These are phyloP conservation scores for Hippocampus comes DNA, from an alignment of 2,113 vertebrate species.

Conservation along the genomic window DNA sequence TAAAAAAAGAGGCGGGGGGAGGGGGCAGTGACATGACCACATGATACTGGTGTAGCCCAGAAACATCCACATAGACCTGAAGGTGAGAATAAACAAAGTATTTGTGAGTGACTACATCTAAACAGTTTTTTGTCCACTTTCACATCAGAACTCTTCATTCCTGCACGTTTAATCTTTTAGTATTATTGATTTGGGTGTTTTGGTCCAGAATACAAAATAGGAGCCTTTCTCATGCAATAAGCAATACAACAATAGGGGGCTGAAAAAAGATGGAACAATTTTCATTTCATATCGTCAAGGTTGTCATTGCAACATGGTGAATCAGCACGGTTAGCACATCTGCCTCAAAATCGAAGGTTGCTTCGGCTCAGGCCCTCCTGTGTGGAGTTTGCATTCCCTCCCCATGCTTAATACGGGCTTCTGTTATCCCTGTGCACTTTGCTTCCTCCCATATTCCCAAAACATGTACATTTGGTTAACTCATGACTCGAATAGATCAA, in stretches of 20 bases:
- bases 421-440: too few relatives aligned
- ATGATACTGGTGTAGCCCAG: constrained; percentile 34
- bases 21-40: constrained; percentile 29
- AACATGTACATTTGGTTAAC: too few relatives aligned
- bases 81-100: constrained; percentile 44
- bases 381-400: too few relatives aligned
- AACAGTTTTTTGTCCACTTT: constrained; percentile 23
- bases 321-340: too few relatives aligned
- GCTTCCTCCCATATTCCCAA: too few relatives aligned
- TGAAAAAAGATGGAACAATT: not conserved
- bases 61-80: constrained; percentile 48
- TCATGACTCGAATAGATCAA: too few relatives aligned
- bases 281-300: too few relatives aligned
- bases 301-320: too few relatives aligned
- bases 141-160: not conserved
- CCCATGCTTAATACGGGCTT: too few relatives aligned
- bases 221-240: not conserved
- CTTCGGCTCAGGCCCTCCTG: too few relatives aligned
- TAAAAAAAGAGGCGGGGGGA: constrained; percentile 45
- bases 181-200: not conserved
- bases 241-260: not conserved
- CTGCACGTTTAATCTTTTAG: not conserved
- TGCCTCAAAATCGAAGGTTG: too few relatives aligned
- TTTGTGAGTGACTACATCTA: constrained; percentile 47
- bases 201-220: not conserved